phyloP scores from a whole-genome alignment of 2,888 invertebrate species.

The Acanthosepion lycidas region DNA sequence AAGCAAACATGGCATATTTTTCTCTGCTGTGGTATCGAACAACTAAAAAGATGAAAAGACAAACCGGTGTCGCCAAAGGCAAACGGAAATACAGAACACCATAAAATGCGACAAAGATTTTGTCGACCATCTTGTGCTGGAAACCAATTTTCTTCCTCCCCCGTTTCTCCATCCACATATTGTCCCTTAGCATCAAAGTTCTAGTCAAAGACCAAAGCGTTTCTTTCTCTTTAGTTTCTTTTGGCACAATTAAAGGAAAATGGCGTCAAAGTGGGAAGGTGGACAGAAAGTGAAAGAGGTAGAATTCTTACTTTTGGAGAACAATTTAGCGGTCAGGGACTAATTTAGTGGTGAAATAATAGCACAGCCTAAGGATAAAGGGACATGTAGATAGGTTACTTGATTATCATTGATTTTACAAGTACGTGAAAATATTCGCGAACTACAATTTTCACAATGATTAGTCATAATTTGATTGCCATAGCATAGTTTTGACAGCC shows the following conservation, averaged over 20 bases:
- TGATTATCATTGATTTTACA: too few species aligned
- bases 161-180: neutral
- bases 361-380: too few species aligned
- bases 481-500: too few species aligned
- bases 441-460: too few species aligned
- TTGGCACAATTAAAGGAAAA: constrained; percentile 23
- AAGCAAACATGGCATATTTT: neutral
- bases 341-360: neutral
- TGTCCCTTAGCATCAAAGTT: neutral
- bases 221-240: neutral
- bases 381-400: too few species aligned
- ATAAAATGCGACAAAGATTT: neutral
- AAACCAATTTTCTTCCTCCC: neutral
- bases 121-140: neutral
- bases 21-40: neutral
- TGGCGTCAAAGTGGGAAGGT: neutral
- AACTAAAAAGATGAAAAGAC: neutral
- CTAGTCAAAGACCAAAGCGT: neutral
- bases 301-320: neutral
- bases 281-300: neutral
- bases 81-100: neutral
- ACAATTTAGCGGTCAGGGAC: neutral
- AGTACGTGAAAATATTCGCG: too few species aligned
- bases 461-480: too few species aligned
- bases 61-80: neutral